phyloP scores from a whole-genome alignment of 2,888 invertebrate species.

The Acutogordius australiensis region DNA sequence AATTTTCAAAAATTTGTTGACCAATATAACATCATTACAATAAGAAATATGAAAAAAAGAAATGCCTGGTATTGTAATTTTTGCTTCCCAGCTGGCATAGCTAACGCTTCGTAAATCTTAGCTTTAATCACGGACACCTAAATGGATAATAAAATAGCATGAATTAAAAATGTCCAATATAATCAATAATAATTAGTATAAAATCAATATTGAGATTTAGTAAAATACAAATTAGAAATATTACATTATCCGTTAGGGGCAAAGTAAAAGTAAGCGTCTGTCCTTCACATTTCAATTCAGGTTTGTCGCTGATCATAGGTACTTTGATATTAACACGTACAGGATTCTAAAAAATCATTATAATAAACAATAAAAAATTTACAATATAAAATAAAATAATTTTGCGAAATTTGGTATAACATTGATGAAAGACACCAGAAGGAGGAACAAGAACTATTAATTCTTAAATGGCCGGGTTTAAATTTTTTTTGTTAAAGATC shows the following conservation, averaged over 20 bases:
- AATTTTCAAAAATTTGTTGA: no score
- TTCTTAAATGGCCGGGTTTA: no score
- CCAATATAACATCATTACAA: no score
- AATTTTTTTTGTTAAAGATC: no score
- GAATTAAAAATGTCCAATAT: neutral
- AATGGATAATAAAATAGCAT: conserved; percentile 11
- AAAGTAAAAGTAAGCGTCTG: conserved; percentile 49
- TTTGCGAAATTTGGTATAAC: neutral
- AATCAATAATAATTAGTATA: no score
- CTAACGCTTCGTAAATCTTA: conserved; percentile 50
- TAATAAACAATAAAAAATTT: neutral
- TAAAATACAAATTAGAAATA: conserved; percentile 15
- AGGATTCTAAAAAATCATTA: conserved; percentile 10
- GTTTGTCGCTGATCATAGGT: conserved; percentile 52
- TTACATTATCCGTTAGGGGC: conserved; percentile 38
- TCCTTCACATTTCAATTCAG: conserved; percentile 78
- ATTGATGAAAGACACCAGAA: no score
- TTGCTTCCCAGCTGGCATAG: conserved; percentile 84
- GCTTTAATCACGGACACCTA: conserved; percentile 54
- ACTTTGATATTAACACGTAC: conserved; percentile 49
- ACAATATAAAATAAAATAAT: neutral
- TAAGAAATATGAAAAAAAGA: no score
- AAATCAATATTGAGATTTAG: no score
- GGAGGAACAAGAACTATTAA: no score
- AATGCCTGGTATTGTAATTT: conserved; percentile 61